Evolutionary conservation across 2,113 vertebrate species (phyloP), one percentile per base, ranked within the genome.

Genomic region (Hippoglossus stenolepis): DNA sequence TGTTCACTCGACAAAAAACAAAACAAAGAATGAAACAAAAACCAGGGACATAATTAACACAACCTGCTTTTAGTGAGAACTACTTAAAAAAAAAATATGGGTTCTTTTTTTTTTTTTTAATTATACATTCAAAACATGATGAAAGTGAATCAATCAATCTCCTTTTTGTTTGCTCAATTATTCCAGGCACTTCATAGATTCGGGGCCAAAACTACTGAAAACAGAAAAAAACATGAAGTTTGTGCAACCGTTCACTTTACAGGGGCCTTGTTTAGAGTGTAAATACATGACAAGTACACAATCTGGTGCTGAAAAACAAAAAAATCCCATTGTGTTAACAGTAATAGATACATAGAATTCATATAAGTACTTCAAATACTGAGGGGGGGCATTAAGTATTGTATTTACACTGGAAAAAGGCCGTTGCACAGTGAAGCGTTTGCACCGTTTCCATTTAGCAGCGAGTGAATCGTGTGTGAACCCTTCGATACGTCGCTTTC

Each of bases 181-280:
- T 77, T 83, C 51, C 74, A 91, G 93, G 88, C 90, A 93, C 90
- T 92, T 93, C 35, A 68, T 73, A 85, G 71, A 84, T 70, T 82
- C 10, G n/a, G 71, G 73, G 80, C 81, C 83, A 81, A 71, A 80
- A 83, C 62, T 38, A 38, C 12, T 68, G 13, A 59, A 73, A 76
- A 80, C 23, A 64, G 6, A 71, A 71, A 67, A 67, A 24, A 58
- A 59, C 14, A 13, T 38, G 35, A 38, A 38, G 35, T 56, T 53
- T 18, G 59, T 70, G 64, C 26, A 54, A 70, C 35, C 51, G 7
- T 53, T 59, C 18, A 68, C 66, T 85, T 73, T 31, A 67, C 84
- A 82, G 70, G 70, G 68, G 70, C 84, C 80, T 77, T 35, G 51
- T 69, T 70, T 43, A 13, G 58, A 35, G 38, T 21, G 43, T 5